Conservation (phyloP, 2,113 vertebrate species). For the Sialia sialis region DNA sequence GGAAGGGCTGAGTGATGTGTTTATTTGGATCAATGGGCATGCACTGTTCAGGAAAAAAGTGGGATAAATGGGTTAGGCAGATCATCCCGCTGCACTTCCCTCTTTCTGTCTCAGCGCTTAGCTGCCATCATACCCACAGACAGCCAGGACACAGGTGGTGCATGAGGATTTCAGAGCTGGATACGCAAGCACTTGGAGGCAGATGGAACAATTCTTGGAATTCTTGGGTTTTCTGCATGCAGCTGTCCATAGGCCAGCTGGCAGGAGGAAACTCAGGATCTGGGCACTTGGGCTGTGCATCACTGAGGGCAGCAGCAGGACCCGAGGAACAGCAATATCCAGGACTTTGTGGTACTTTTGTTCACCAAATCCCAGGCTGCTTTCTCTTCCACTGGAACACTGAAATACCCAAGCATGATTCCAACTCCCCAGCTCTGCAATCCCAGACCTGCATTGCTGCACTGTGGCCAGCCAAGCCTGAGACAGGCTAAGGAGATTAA, state of each 20-base stretch:
- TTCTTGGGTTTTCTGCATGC: not conserved
- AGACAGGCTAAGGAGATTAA: not conserved
- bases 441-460: not conserved
- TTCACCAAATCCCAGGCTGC: not conserved
- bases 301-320: not conserved
- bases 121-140: not conserved
- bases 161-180: not conserved
- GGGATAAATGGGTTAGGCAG: rapidly evolving
- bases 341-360: not conserved
- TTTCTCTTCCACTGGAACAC: not conserved
- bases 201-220: not conserved
- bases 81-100: not conserved
- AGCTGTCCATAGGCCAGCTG: not conserved
- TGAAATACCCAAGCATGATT: not conserved
- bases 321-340: not conserved
- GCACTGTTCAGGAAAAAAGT: not conserved
- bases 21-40: not conserved
- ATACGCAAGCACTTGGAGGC: not conserved
- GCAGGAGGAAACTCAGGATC: not conserved
- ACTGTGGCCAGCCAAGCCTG: not conserved
- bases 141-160: not conserved
- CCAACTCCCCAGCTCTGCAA: rapidly evolving
- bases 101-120: not conserved
- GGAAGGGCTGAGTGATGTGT: rapidly evolving
- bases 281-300: rapidly evolving